phyloP scores from a whole-genome alignment of 2,113 vertebrate species.

The Eurypyga helias region DNA sequence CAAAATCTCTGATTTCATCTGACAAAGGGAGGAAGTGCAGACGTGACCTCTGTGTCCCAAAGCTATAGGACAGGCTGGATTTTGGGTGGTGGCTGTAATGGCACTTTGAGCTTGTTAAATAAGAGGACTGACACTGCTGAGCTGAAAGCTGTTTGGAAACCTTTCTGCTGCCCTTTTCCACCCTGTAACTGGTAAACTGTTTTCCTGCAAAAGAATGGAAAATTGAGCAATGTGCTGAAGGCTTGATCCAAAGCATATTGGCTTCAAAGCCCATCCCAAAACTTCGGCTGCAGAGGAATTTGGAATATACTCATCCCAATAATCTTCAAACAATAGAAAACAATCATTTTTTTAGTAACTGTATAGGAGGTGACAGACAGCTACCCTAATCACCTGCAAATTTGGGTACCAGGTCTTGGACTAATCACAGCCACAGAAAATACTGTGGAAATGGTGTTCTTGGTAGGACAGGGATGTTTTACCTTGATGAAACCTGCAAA shows the following conservation, averaged over 20 bases:
- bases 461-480: neutral
- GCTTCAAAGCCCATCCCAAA: slow-evolving; percentile 21
- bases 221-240: slow-evolving; percentile 59
- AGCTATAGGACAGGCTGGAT: neutral
- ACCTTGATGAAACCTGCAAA: neutral
- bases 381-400: neutral
- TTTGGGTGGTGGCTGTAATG: neutral
- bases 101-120: neutral
- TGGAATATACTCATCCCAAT: neutral
- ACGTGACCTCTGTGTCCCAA: neutral
- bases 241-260: slow-evolving; percentile 59
- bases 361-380: neutral
- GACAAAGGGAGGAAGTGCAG: neutral
- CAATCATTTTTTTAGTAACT: neutral
- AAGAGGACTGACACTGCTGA: neutral
- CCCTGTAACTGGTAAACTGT: slow-evolving; percentile 37
- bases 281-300: slow-evolving; percentile 5
- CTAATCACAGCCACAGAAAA: neutral
- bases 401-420: neutral
- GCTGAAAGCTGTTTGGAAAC: slow-evolving; percentile 25
- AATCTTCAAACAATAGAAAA: neutral
- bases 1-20: neutral
- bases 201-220: slow-evolving; percentile 58
- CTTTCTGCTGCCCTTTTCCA: slow-evolving; percentile 17
- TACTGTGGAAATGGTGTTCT: neutral